Evolutionary conservation across 2,797 vertebrate genomes (phyloP), one percentile per base, ranked within the genome.

Genomic region (Enteromius afrohamiltoni): DNA sequence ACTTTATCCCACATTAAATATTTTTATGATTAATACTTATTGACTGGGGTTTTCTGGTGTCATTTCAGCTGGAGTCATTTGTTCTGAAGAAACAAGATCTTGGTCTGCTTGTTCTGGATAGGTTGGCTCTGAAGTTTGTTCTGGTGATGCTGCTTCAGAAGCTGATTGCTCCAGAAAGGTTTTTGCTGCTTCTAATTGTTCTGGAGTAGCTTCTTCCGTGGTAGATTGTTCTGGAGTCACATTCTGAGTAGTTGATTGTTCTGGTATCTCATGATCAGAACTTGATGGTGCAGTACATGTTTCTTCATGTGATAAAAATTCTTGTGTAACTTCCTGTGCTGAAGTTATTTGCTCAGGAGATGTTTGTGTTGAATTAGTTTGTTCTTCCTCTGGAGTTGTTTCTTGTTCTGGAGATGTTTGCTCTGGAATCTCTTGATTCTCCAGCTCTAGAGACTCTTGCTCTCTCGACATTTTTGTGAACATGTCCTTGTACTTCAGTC

Each of bases 401-500:
- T 55, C 55, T 58, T 58, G 55, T 23, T 58, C 78, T 69, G 31
- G 21, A 37, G 29, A 34, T 5, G 37, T 19, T 49, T 51, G 29
- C 17, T 49, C 31, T 8, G 47, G 5, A 40, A 16, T 17, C 31
- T 70, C 65, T 55, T 62, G 73, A 2, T 29, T 68, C 73, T 77
- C 45, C 40, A 53, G 42, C 51, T 68, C 67, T 79, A 31, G 31
- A 69, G 74, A 79, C 6, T 79, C 37, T 70, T 17, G 11, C 40
- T 40, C 62, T 31, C 31, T 23, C 51, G 40, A 26, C 34, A 62
- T 49, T 9, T 34, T 65, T 76, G 80, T 49, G 49, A 97, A 95
- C 94, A 97, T 96, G 87, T 92, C 95, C 81, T 92, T 92, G 83
- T 96, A 97, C 74, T 92, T 96, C 49, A 88, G 79, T 87, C 86